Base-by-base conservation (phyloP, 2,797 vertebrate genomes). In the Rallus crepitans region DNA sequence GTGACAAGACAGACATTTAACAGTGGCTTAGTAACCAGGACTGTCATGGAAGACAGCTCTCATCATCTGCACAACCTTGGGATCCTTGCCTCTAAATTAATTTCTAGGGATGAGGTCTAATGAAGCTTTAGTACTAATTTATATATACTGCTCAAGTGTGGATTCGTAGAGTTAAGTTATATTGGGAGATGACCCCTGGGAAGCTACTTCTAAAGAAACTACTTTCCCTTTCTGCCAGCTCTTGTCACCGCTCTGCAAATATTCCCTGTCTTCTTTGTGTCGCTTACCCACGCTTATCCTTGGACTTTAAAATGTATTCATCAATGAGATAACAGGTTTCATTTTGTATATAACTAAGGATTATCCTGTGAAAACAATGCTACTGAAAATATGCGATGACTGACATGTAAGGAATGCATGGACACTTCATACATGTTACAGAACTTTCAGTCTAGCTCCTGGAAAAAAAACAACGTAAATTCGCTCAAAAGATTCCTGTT, bases 1-100 rank as follows among this genome's bases (percentile, higher is more conserved):
- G 55, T 27, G 19, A 94, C 90, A 93, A 90, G 83, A 87, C 77
- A 94, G 94, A 82, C 53, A 42, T 95, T 93, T 93, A 95, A 40
- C 81, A 85, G 50, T 93, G 75, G 88, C 71, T 96, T 92, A 93
- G 70, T 73, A 71, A 80, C 64, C 88, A 89, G 66, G 56, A 61
- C 64, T 94, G 88, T 80, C 59, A 27, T 39, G 50, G 66, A 64
- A 88, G 64, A 82, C 70, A 87, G 66, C 45, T 82, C 60, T 75
- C 39, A 77, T 48, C 31, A 79, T n/a, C 52, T 69, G 25, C 60
- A 40, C n/a, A 73, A 81, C 56, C 50, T 66, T 95, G 76, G 37
- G 50, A 87, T 69, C 33, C 28, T 42, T 2, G 4, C 35, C 37
- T 76, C 30, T 55, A 8, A 89, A 77, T 71, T 30, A 68, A 75